phyloP scores from a whole-genome alignment of 2,797 vertebrate genomes.

The Anomalospiza imberbis region DNA sequence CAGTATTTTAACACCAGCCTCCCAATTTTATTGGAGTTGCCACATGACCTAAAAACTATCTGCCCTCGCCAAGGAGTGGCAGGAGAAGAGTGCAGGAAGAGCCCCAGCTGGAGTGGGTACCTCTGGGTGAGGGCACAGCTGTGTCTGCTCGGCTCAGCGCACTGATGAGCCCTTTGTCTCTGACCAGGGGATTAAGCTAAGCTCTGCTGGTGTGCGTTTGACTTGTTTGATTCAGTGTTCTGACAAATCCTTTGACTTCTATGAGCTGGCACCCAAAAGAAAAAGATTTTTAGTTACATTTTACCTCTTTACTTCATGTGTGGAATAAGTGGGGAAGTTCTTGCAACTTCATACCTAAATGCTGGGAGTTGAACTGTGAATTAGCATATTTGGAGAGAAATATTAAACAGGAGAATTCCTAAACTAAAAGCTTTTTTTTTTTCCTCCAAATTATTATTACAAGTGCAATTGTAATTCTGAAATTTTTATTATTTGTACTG shows the following conservation, averaged over 20 bases:
- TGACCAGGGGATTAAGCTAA: background rate
- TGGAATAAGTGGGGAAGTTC: background rate
- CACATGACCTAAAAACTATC: fast-evolving
- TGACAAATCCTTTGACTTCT: background rate
- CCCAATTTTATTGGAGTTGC: background rate
- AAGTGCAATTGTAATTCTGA: background rate
- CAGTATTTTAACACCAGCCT: background rate
- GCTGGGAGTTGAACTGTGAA: background rate
- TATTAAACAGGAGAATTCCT: background rate
- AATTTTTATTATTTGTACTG: constrained; percentile 1
- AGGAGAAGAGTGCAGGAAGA: background rate
- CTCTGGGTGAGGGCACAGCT: background rate
- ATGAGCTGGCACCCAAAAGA: background rate
- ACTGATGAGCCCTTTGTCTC: background rate
- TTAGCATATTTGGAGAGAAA: background rate
- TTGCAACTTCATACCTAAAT: background rate
- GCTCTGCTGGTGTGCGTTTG: background rate
- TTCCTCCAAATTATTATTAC: background rate
- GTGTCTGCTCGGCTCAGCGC: fast-evolving
- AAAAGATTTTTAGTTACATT: background rate
- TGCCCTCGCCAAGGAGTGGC: background rate
- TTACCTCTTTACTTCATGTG: background rate
- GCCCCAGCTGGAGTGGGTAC: fast-evolving
- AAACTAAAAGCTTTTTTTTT: background rate
- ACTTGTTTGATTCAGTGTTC: background rate